Evolutionary conservation across 2,113 vertebrate species (phyloP).

Genomic region (Ophthalmolycus amberensis): DNA sequence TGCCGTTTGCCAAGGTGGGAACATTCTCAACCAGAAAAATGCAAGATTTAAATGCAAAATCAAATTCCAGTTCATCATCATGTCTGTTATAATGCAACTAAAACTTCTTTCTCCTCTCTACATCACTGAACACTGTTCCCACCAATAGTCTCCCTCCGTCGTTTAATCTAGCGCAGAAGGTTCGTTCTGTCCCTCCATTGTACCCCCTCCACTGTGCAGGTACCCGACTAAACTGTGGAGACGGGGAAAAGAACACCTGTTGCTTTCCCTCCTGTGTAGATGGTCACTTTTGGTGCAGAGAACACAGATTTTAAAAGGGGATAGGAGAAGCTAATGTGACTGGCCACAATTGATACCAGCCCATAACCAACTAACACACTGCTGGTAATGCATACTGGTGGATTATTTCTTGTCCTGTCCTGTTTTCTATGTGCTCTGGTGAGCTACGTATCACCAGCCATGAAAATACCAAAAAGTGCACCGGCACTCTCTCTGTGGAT

Average conservation of each 20-base stretch:
- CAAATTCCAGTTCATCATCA: background rate
- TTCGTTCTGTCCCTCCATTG: background rate
- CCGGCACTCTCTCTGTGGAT: background rate
- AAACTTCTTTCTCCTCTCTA: background rate
- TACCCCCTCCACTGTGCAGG: background rate
- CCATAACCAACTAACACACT: background rate
- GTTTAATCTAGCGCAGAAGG: background rate
- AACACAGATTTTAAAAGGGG: background rate
- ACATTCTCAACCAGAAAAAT: background rate
- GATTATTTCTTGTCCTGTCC: background rate
- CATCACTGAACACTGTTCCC: background rate
- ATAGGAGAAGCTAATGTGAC: background rate
- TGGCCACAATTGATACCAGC: background rate
- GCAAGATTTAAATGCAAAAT: background rate
- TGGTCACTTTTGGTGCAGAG: background rate
- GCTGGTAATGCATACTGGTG: background rate
- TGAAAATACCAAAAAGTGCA: background rate
- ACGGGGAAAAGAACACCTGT: background rate
- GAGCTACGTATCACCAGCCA: background rate
- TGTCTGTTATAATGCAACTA: background rate
- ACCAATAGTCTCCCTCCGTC: background rate
- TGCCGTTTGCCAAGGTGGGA: background rate
- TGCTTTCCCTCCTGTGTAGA: background rate
- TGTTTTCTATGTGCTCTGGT: conserved; percentile 7
- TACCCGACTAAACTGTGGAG: background rate